Conservation (phyloP, 2,113 vertebrate genomes). For the Megaptera novaeangliae region DNA sequence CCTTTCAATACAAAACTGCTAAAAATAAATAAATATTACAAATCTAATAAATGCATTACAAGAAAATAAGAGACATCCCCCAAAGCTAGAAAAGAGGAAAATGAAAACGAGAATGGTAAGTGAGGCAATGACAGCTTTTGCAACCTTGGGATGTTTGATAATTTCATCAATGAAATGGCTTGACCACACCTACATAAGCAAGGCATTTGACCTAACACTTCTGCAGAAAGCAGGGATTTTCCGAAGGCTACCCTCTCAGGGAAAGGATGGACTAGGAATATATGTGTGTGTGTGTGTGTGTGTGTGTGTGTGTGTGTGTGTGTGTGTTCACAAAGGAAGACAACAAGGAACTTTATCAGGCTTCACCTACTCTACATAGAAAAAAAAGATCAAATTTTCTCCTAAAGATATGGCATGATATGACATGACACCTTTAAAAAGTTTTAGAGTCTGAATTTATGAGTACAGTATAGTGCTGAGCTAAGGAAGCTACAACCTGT, state of each 20-base stretch:
- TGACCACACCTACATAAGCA: background rate
- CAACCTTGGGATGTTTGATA: background rate
- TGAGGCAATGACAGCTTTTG: background rate
- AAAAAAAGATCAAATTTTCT: background rate
- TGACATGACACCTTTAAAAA: background rate
- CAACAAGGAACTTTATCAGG: background rate
- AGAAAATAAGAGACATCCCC: background rate
- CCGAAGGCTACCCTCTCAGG: background rate
- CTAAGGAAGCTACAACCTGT: background rate
- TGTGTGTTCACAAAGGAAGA: background rate
- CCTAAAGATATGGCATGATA: background rate
- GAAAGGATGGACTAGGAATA: background rate
- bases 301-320: background rate
- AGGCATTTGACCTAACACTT: background rate
- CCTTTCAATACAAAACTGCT: background rate
- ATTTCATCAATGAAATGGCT: background rate
- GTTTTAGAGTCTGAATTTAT: background rate
- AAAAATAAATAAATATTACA: background rate
- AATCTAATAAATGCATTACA: background rate
- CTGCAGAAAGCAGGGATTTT: background rate
- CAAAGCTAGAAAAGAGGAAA: background rate
- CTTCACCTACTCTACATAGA: background rate
- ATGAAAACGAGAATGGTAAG: background rate
- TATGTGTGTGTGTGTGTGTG: rapidly evolving
- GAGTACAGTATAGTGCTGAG: background rate